Evolutionary conservation across 92 coral and sea anemone genomes (phyloP).

Genomic region (Hydrozoanthus gracilis): DNA sequence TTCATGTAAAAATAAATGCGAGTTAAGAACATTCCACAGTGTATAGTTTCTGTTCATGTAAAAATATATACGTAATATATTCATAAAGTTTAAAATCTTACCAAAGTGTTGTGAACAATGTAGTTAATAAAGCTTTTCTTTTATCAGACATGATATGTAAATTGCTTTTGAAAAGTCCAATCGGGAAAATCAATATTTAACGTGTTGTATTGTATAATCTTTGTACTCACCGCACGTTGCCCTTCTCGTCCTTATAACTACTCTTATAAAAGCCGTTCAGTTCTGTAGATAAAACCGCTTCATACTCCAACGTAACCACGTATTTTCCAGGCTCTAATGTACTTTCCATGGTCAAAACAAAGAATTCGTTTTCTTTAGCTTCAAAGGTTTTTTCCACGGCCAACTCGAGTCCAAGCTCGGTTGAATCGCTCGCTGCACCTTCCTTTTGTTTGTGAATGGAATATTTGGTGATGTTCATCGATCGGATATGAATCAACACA

Average conservation of each 20-base stretch:
- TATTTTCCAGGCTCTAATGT: conserved; percentile 72
- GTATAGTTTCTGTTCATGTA: too few relatives aligned
- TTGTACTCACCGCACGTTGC: conserved; percentile 66
- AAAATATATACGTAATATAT: too few relatives aligned
- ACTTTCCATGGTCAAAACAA: conserved; percentile 64
- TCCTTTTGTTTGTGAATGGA: conserved; percentile 47
- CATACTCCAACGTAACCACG: conserved; percentile 63
- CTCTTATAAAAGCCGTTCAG: conserved; percentile 87
- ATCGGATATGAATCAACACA: conserved; percentile 77
- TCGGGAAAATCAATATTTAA: too few relatives aligned
- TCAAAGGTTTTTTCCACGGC: conserved; percentile 56
- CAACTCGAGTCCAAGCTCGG: conserved; percentile 50
- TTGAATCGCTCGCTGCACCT: conserved; percentile 37
- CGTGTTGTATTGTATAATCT: too few relatives aligned
- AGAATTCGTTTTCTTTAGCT: conserved; percentile 73
- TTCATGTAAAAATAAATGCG: too few relatives aligned
- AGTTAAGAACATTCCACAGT: too few relatives aligned
- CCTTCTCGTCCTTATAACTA: conserved; percentile 65
- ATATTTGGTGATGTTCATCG: conserved; percentile 69
- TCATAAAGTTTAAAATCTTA: too few relatives aligned
- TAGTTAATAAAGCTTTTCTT: too few relatives aligned
- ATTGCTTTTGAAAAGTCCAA: too few relatives aligned
- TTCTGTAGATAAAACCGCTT: conserved; percentile 68
- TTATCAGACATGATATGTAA: too few relatives aligned
- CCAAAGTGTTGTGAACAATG: too few relatives aligned